These are phyloP conservation scores for Rhagoletis pomonella DNA, from an alignment of 1,140 invertebrate genomes.

Conservation along the genomic window DNA sequence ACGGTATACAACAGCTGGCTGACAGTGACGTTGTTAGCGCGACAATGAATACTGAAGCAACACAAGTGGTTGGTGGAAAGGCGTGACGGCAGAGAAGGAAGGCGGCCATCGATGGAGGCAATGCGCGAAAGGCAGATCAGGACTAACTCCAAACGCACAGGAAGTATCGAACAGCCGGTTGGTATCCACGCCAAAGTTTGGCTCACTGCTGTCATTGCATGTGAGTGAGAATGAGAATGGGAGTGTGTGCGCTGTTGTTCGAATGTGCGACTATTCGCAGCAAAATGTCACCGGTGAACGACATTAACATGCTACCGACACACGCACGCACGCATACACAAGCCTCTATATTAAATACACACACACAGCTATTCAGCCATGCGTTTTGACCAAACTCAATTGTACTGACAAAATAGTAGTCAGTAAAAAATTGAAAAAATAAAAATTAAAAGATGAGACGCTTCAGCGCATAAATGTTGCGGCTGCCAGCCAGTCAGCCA, in stretches of 20 bases:
- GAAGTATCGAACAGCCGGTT: constrained; percentile 50
- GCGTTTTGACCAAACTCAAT: constrained; percentile 42
- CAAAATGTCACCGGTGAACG: constrained; percentile 26
- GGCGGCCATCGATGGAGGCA: not conserved
- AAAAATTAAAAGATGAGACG: not conserved
- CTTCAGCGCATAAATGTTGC: not conserved
- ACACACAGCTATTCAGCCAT: constrained; percentile 30
- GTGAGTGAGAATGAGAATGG: not conserved
- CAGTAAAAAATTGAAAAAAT: not conserved
- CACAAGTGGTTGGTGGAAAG: not conserved
- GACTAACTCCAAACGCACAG: constrained; percentile 19
- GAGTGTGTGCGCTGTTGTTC: not conserved
- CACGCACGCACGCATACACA: not conserved
- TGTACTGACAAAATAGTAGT: constrained; percentile 38
- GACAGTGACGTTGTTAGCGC: constrained; percentile 48
- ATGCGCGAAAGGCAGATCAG: not conserved
- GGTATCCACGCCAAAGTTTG: constrained; percentile 10
- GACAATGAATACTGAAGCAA: constrained; percentile 47
- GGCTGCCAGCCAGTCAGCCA: not conserved
- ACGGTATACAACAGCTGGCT: constrained; percentile 48
- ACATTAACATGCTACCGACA: not conserved
- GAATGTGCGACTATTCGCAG: constrained; percentile 46
- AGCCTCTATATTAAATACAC: not conserved
- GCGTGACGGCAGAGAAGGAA: not conserved
- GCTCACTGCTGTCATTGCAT: not conserved